These are phyloP conservation scores for Goniozus legneri DNA, from an alignment of 1,140 invertebrate genomes.

Conservation along the genomic window DNA sequence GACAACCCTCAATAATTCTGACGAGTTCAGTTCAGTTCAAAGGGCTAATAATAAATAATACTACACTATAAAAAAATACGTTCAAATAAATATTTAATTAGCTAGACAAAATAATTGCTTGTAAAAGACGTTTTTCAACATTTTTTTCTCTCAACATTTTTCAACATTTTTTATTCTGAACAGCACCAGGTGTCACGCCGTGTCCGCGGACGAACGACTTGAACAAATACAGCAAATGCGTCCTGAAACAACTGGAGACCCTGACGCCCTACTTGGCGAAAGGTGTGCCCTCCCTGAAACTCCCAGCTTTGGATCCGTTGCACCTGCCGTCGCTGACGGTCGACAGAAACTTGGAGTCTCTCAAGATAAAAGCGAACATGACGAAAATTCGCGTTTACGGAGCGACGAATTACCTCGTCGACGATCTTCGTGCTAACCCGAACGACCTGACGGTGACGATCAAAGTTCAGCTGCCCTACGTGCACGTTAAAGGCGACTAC, in stretches of 20 bases:
- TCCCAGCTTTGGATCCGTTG: constrained; percentile 65
- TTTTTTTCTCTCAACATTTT: no score
- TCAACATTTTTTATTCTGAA: constrained; percentile 10
- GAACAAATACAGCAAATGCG: constrained; percentile 57
- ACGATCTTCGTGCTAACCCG: constrained; percentile 62
- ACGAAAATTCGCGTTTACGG: constrained; percentile 64
- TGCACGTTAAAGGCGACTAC: constrained; percentile 62
- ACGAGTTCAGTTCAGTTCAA: no score
- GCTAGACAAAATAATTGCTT: no score
- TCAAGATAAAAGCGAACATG: constrained; percentile 64
- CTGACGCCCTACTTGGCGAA: constrained; percentile 58
- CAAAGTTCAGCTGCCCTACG: constrained; percentile 58
- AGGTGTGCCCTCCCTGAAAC: constrained; percentile 63
- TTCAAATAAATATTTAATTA: no score
- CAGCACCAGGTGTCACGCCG: constrained; percentile 41
- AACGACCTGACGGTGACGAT: constrained; percentile 60
- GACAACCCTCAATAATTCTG: no score
- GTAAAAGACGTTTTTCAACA: no score
- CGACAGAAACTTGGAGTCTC: constrained; percentile 62
- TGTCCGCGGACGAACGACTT: constrained; percentile 29
- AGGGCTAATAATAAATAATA: no score
- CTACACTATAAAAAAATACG: no score
- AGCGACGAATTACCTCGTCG: constrained; percentile 59
- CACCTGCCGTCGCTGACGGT: constrained; percentile 61
- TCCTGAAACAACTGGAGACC: constrained; percentile 57